Evolutionary conservation across 2,888 invertebrate genomes (phyloP).

Genomic region (Uloborus plumipes): DNA sequence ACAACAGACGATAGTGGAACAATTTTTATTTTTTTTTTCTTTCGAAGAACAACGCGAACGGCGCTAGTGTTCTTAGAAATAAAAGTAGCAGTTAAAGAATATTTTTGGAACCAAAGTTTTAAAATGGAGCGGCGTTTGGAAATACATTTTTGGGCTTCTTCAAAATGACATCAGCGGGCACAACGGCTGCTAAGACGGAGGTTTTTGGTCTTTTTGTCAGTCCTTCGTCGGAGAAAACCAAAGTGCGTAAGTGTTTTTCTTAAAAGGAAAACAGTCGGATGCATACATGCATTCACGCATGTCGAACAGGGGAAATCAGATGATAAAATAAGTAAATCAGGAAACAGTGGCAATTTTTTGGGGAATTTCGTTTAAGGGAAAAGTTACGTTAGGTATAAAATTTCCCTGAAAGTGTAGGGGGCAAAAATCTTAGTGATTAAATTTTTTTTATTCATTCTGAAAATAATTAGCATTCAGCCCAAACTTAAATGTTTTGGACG

Average conservation of each 20-base stretch:
- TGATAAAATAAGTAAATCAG: slow-evolving; percentile 32
- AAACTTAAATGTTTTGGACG: no score
- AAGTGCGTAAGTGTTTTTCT: slow-evolving; percentile 57
- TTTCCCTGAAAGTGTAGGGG: no score
- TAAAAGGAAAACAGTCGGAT: slow-evolving; percentile 44
- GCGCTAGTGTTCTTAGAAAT: slow-evolving; percentile 50
- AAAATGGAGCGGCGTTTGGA: slow-evolving; percentile 58
- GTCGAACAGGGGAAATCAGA: slow-evolving; percentile 29
- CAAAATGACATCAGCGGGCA: slow-evolving; percentile 58
- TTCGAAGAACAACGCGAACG: slow-evolving; percentile 36
- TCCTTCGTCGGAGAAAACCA: slow-evolving; percentile 10
- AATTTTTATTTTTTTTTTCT: slow-evolving; percentile 9
- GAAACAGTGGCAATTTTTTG: background rate
- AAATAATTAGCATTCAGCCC: no score
- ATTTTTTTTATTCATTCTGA: no score
- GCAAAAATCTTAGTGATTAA: no score
- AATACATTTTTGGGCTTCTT: slow-evolving; percentile 62
- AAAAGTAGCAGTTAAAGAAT: slow-evolving; percentile 60
- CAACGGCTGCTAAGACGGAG: slow-evolving; percentile 53
- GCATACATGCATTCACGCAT: slow-evolving; percentile 38
- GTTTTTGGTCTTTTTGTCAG: slow-evolving; percentile 17
- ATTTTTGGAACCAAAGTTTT: slow-evolving; percentile 51
- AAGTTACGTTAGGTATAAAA: no score
- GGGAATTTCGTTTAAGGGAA: no score
- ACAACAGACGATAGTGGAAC: slow-evolving; percentile 40